Evolutionary conservation across 2,797 vertebrate species (phyloP).

Genomic region (Siniperca obscura): DNA sequence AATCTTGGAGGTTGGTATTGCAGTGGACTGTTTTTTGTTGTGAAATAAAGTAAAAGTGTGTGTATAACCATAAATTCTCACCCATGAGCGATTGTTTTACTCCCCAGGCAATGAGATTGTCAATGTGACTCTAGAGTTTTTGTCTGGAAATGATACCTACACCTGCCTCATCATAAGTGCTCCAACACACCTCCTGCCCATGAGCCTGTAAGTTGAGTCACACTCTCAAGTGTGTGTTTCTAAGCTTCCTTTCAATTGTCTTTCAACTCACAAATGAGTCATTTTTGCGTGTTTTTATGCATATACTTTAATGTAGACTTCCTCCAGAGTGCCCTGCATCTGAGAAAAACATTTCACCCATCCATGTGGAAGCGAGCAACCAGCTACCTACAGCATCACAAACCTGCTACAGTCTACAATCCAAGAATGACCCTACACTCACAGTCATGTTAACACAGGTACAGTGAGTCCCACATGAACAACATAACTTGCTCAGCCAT

Average conservation of each 20-base stretch:
- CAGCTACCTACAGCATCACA: conserved; percentile 44
- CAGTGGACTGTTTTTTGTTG: background rate
- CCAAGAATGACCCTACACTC: conserved; percentile 77
- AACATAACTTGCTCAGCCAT: background rate
- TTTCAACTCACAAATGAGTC: background rate
- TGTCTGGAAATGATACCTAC: conserved; percentile 67
- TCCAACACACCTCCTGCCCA: conserved; percentile 75
- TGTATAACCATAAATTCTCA: background rate
- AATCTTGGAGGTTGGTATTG: conserved; percentile 78
- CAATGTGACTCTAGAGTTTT: conserved; percentile 64
- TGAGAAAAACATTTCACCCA: conserved; percentile 54
- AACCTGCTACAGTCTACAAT: conserved; percentile 79
- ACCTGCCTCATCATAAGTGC: conserved; percentile 83
- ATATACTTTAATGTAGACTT: conserved; percentile 63
- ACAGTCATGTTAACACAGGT: conserved; percentile 84
- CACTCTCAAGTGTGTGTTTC: conserved; percentile 18
- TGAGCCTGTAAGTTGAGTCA: conserved; percentile 75
- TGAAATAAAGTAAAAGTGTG: background rate
- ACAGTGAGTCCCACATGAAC: conserved; percentile 18
- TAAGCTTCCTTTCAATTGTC: background rate
- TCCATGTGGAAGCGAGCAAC: conserved; percentile 61
- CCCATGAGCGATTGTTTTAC: conserved; percentile 1
- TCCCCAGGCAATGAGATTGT: conserved; percentile 66
- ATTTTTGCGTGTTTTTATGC: conserved; percentile 20
- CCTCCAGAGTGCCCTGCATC: conserved; percentile 74